phyloP scores from a whole-genome alignment of 2,113 vertebrate genomes.

The Psammodynastes pulverulentus region DNA sequence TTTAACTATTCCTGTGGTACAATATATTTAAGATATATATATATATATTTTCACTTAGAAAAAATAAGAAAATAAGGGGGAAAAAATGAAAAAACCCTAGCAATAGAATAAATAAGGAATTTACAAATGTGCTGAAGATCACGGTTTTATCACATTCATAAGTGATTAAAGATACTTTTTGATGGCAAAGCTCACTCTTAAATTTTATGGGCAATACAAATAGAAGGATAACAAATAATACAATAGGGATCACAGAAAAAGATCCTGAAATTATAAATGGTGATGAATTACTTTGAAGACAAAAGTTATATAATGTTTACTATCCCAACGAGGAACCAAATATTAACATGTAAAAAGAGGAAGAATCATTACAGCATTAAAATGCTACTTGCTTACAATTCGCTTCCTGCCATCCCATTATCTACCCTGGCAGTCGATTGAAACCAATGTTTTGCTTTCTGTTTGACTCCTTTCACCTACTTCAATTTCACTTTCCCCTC shows the following conservation, averaged over 20 bases:
- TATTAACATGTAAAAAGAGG: neutral
- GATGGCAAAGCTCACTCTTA: neutral
- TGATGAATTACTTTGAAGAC: neutral
- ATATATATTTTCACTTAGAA: neutral
- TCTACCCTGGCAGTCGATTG: neutral
- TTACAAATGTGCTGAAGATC: neutral
- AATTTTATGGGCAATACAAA: neutral
- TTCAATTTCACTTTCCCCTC: neutral
- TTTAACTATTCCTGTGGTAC: neutral
- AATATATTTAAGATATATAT: neutral
- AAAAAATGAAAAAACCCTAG: neutral
- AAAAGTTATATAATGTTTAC: neutral
- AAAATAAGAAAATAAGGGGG: neutral
- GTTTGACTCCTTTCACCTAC: neutral
- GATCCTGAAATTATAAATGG: neutral
- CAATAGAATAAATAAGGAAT: neutral
- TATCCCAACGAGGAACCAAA: no score
- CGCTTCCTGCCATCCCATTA: neutral
- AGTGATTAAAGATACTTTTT: neutral
- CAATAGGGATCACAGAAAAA: neutral
- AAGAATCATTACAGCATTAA: neutral
- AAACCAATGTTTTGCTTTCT: neutral
- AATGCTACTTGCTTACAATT: neutral
- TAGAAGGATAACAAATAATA: neutral
- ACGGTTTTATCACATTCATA: neutral